phyloP scores from a whole-genome alignment of 2,888 invertebrate genomes.

The Nomada lathburiana region DNA sequence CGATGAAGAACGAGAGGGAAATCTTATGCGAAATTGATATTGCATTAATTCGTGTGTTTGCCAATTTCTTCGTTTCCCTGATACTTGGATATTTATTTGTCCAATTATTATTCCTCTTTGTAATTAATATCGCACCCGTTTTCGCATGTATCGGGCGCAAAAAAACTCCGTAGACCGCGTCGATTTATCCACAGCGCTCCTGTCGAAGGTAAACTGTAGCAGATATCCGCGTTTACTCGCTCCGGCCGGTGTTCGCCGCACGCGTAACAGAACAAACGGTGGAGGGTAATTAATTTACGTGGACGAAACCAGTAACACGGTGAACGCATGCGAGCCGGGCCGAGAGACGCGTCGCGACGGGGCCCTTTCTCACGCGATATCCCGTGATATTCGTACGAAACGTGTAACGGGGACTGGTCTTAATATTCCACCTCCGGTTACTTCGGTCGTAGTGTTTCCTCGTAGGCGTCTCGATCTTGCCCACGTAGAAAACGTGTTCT shows the following conservation, averaged over 20 bases:
- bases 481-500: slow-evolving; percentile 15
- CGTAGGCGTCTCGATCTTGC: slow-evolving; percentile 29
- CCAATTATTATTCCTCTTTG: too few species aligned
- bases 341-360: slow-evolving; percentile 42
- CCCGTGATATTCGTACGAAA: slow-evolving; percentile 69
- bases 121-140: too few species aligned
- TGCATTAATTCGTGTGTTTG: too few species aligned
- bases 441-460: slow-evolving; percentile 16
- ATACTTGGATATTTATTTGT: too few species aligned
- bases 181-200: too few species aligned
- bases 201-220: background rate
- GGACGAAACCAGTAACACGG: slow-evolving; percentile 80
- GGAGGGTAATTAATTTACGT: slow-evolving; percentile 78
- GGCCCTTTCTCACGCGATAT: slow-evolving; percentile 76
- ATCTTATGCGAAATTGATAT: too few species aligned
- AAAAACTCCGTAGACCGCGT: too few species aligned
- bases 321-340: slow-evolving; percentile 73
- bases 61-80: too few species aligned
- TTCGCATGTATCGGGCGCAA: too few species aligned
- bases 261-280: slow-evolving; percentile 67
- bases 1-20: too few species aligned
- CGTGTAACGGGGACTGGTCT: slow-evolving; percentile 29
- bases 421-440: slow-evolving; percentile 37
- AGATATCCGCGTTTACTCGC: background rate
- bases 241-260: slow-evolving; percentile 25